phyloP scores from a whole-genome alignment of 2,113 vertebrate genomes.

The Scomber colias region DNA sequence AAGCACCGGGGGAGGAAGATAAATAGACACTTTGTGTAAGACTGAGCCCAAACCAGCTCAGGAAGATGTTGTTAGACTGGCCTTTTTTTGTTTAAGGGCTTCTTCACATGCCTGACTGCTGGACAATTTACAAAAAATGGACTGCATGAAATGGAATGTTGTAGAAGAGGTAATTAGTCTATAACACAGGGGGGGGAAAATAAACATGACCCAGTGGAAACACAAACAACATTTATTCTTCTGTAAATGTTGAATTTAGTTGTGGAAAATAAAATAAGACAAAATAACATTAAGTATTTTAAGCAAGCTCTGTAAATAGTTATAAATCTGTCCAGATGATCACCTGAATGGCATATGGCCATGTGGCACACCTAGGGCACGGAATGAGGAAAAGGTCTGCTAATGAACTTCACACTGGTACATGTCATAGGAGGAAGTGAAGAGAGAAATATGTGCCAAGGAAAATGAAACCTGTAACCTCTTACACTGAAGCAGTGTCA shows the following conservation, averaged over 20 bases:
- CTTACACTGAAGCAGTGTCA: no score
- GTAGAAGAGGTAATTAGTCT: neutral
- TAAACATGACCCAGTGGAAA: no score
- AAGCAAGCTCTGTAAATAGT: no score
- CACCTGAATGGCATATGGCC: neutral
- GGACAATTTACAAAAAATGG: neutral
- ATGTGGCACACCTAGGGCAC: neutral
- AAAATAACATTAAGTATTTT: neutral
- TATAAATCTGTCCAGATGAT: neutral
- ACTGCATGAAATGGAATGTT: neutral
- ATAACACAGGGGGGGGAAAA: no score
- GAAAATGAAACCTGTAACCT: no score
- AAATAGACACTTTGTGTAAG: constrained; percentile 31
- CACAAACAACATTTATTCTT: neutral
- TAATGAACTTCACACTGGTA: no score
- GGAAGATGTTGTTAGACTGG: constrained; percentile 18
- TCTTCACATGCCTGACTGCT: constrained; percentile 11
- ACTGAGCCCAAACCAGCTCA: constrained; percentile 1
- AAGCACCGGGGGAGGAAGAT: neutral
- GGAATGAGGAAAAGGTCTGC: neutral
- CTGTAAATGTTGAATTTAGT: neutral
- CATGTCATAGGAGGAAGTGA: no score
- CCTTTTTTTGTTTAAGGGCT: neutral
- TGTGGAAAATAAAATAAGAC: neutral
- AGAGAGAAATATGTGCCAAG: no score